Base-by-base conservation (phyloP, 2,888 invertebrate genomes). In the Cephus rjabovi region DNA sequence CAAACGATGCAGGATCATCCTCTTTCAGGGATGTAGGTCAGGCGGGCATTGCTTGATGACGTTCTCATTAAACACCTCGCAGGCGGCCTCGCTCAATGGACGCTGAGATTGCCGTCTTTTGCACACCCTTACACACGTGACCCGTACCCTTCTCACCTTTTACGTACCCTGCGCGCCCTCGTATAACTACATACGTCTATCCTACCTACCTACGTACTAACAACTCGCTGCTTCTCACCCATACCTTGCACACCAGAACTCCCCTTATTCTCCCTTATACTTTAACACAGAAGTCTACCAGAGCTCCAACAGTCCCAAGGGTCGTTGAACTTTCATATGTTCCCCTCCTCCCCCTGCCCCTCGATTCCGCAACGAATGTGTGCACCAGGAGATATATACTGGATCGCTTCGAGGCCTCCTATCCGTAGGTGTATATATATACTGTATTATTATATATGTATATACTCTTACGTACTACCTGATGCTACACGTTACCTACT, bases 51-150 rank as follows among this genome's bases (percentile, higher is more conserved):
- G 56, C 56, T 56, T 56, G 56, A 56, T 56, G 56, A 56, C 56
- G 23, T 9, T 56, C 86, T 86, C 86, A 84, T 86, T 86, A 86
- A 87, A 86, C 83, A 85, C 85, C 83, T 83, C 83, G 82, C 76
- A 9, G 82, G 84, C 81, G 82, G 84, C 81, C 78, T 80, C 81
- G 86, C 85, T 87, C 86, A 87, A 87, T 85, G 86, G 82, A 81
- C 81, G 82, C 80, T 78, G 82, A 85, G 86, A 84, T 85, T 85
- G 82, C 84, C 83, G 83, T 85, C 83, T 86, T 85, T 84, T 80
- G 84, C 83, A 80, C 84, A 82, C 83, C 78, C 73, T 69, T 56
- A 75, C 77, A 69, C 79, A 40, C 69, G 75, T 70, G 74, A 37
- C 76, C 78, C 78, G 70, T 34, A 76, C 70, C 80, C 77, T 80